Conservation (phyloP, 2,113 vertebrate species). For the Pipra filicauda region DNA sequence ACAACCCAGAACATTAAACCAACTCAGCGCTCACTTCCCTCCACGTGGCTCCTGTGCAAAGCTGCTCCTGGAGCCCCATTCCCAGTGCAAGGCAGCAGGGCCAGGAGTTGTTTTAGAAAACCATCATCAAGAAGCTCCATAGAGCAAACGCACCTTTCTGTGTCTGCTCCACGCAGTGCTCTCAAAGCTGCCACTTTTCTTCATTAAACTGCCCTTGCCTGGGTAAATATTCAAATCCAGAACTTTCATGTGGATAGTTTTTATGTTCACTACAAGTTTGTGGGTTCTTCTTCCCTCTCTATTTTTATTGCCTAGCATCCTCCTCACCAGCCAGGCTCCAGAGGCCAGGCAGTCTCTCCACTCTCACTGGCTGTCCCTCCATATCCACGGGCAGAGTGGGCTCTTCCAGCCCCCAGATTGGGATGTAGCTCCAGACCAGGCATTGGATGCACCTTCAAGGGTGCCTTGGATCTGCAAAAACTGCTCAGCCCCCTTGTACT, state of each 20-base stretch:
- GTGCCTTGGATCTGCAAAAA: not conserved
- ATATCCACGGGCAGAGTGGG: fast-evolving
- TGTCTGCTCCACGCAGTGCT: not conserved
- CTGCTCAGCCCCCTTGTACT: not conserved
- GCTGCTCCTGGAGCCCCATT: not conserved
- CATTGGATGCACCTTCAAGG: fast-evolving
- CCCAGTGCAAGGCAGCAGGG: not conserved
- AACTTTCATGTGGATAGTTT: not conserved
- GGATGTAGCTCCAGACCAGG: fast-evolving
- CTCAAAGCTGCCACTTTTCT: not conserved
- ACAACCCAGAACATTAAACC: not conserved
- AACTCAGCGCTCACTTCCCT: fast-evolving
- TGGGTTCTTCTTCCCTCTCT: not conserved
- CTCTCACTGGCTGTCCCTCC: not conserved
- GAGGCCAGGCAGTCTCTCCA: not conserved
- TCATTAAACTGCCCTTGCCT: not conserved
- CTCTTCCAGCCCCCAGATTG: fast-evolving
- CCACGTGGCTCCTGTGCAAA: not conserved
- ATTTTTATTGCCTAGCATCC: not conserved
- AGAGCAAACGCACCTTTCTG: not conserved
- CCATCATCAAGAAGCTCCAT: not conserved
- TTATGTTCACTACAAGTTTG: fast-evolving
- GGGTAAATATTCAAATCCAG: not conserved
- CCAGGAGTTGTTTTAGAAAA: not conserved
- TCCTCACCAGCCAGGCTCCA: not conserved